Percentiles rank a stretch among this genome's conserved stretches.
These are phyloP conservation scores for Ellobius talpinus DNA, from an alignment of 2,113 vertebrate genomes.

Conservation along the genomic window DNA sequence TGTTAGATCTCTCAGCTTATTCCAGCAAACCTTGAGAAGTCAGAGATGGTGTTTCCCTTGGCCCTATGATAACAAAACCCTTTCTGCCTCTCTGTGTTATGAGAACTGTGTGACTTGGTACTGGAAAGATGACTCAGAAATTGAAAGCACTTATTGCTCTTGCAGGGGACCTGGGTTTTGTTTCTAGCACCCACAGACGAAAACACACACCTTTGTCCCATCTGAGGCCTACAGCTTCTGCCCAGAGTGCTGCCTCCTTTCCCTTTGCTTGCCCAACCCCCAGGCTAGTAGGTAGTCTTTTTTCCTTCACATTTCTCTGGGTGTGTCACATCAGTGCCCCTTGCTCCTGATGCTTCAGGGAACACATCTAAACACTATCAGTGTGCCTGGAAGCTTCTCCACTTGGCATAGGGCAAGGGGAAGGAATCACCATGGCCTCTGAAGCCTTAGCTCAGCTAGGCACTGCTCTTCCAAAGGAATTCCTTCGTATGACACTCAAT, in stretches of 20 bases:
- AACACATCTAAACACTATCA: background rate
- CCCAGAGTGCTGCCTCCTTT: background rate
- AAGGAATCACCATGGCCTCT: background rate
- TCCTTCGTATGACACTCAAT: background rate
- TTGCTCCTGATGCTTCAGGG: background rate
- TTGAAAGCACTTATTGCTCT: background rate
- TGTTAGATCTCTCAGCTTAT: background rate
- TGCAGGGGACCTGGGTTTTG: background rate
- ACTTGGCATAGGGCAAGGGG: background rate
- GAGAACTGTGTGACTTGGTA: background rate
- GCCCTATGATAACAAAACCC: background rate
- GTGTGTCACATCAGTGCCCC: background rate
- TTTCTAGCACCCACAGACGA: background rate
- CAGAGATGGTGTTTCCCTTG: background rate
- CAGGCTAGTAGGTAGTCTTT: background rate
- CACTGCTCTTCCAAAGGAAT: background rate
- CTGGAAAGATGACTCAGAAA: background rate
- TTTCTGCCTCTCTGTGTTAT: background rate
- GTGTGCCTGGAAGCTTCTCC: background rate
- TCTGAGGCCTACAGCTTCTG: background rate
- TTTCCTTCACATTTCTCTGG: background rate
- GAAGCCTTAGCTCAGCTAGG: background rate
- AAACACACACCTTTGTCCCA: background rate
- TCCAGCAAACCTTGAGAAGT: background rate
- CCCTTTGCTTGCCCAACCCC: background rate